Conservation (phyloP, 2,888 invertebrate genomes). For the Eupithecia subfuscata region DNA sequence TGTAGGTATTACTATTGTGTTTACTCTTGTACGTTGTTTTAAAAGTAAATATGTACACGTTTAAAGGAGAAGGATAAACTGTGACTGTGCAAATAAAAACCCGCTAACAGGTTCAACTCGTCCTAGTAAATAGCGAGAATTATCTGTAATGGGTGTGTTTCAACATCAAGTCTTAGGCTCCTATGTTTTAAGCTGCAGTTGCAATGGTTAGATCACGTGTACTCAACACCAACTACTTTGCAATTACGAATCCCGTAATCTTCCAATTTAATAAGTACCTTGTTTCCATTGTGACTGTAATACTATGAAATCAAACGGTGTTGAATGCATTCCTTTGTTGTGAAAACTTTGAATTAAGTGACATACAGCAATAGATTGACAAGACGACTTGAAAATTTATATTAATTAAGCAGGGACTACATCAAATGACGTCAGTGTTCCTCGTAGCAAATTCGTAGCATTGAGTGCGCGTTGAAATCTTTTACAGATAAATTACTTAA, state of each 20-base stretch:
- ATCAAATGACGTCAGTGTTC: background rate
- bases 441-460: background rate
- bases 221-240: background rate
- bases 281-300: background rate
- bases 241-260: background rate
- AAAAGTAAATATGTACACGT: background rate
- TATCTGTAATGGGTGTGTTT: slow-evolving; percentile 53
- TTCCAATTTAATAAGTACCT: background rate
- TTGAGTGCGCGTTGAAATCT: background rate
- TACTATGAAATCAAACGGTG: background rate
- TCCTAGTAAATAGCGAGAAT: slow-evolving; percentile 49
- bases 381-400: no score
- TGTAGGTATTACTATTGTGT: background rate
- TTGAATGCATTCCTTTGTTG: background rate
- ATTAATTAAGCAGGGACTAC: no score
- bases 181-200: slow-evolving; percentile 47
- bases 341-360: background rate
- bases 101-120: slow-evolving; percentile 42
- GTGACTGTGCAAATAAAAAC: slow-evolving; percentile 17
- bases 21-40: background rate
- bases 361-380: background rate
- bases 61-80: background rate
- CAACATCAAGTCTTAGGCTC: slow-evolving; percentile 44
- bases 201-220: slow-evolving; percentile 17
- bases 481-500: background rate